These are phyloP conservation scores for Zelostemma sp. DNA, from an alignment of 1,140 invertebrate species.

Conservation along the genomic window DNA sequence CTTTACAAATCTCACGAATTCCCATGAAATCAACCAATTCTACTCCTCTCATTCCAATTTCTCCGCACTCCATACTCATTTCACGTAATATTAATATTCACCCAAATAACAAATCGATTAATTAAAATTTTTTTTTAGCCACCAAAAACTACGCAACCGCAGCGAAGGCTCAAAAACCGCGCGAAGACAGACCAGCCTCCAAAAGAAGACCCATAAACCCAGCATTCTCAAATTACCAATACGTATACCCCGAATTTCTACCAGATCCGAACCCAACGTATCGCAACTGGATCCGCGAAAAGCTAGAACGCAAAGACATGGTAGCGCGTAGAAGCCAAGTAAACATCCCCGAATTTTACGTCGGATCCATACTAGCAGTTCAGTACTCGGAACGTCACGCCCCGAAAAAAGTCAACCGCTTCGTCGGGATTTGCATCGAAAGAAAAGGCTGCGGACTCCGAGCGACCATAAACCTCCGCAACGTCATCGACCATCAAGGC, in stretches of 20 bases:
- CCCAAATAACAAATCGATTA: no score
- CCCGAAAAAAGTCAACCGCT: conserved; percentile 86
- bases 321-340: conserved; percentile 84
- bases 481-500: conserved; percentile 92
- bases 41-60: no score
- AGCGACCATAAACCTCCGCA: conserved; percentile 89
- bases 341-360: conserved; percentile 97
- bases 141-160: conserved; percentile 19
- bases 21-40: no score
- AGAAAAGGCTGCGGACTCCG: conserved; percentile 84
- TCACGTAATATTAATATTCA: no score
- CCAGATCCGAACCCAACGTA: conserved; percentile 85
- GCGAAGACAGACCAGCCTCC: neutral
- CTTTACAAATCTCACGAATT: no score
- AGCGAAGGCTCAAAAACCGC: neutral
- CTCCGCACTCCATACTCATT: no score
- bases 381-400: conserved; percentile 91
- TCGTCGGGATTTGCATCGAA: conserved; percentile 97
- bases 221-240: conserved; percentile 67
- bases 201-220: neutral
- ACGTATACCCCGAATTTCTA: conserved; percentile 94
- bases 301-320: conserved; percentile 94
- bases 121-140: conserved; percentile 5
- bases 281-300: conserved; percentile 87
- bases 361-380: conserved; percentile 93